Evolutionary conservation across 2,113 vertebrate species (phyloP).

Genomic region (Taxidea taxus): DNA sequence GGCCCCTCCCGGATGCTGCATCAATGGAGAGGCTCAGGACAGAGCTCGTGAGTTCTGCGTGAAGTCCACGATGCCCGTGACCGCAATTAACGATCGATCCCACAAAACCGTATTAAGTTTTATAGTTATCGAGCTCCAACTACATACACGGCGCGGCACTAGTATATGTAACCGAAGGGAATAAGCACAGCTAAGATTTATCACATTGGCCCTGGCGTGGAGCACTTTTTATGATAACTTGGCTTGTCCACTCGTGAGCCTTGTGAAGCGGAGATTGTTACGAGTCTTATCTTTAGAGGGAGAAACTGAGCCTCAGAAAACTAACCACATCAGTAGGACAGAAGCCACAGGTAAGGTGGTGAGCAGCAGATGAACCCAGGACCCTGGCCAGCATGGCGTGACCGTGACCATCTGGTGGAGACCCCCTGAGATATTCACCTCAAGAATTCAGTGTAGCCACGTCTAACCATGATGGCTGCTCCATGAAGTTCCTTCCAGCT

Average conservation of each 20-base stretch:
- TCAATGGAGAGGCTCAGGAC: neutral
- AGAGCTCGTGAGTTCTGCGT: neutral
- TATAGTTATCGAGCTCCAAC: neutral
- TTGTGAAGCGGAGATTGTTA: neutral
- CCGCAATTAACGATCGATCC: neutral
- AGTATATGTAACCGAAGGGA: neutral
- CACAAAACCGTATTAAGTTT: neutral
- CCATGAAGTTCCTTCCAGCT: neutral
- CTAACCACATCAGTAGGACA: neutral
- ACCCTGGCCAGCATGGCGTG: neutral
- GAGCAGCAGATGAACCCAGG: neutral
- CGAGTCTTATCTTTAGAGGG: neutral
- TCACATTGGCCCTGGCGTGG: rapidly evolving
- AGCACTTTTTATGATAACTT: neutral
- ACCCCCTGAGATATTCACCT: neutral
- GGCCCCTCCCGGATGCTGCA: neutral
- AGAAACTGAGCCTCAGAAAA: neutral
- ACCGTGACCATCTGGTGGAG: rapidly evolving
- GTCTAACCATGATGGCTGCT: too few relatives aligned
- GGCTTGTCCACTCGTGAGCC: rapidly evolving
- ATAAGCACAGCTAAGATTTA: neutral
- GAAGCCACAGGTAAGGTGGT: neutral
- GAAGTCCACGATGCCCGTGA: neutral
- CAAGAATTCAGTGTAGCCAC: neutral
- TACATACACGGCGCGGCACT: rapidly evolving